Evolutionary conservation across 2,113 vertebrate genomes (phyloP), one percentile per base, ranked within the genome.

Genomic region (western clawed frog (Xenopus tropicalis)): DNA sequence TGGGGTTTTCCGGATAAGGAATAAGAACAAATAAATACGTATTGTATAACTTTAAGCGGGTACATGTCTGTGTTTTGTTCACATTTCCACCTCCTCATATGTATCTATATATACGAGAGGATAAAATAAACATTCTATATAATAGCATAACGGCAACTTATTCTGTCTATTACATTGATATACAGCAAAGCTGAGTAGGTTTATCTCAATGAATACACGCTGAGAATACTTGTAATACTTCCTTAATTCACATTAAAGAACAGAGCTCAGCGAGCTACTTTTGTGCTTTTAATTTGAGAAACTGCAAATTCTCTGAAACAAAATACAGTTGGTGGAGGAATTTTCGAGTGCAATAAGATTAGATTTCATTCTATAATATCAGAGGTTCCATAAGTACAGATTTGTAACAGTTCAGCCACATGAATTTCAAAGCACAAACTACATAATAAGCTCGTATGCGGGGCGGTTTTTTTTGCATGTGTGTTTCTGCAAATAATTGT

Each of bases 311-410:
- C 64, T 79, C 83, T 84, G 85, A 87, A 88, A 89, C 79, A 84
- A 83, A 85, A 87, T 85, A 79, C 78, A 81, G 78, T 81, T 71
- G 51, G 67, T 79, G 74, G 84, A 86, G 81, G 74, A 86, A 89
- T 88, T 86, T 86, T 82, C 78, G 72, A 82, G 80, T 73, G 69
- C 84, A 88, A 83, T 81, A 79, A 85, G 86, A 83, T 89, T 87
- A 70, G 79, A 82, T 88, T 90, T 88, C 85, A 83, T 86, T 88
- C 88, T 85, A 82, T 80, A 87, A 85, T 85, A 82, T 85, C 86
- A 85, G 83, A 88, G 81, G 77, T 83, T 81, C 79, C 69, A 71
- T 80, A 81, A 82, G 82, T 81, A 85, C 88, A 87, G 87, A 86
- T 87, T 88, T 86, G 84, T 85, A 87, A 83, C 79, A 84, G 80